These are phyloP conservation scores for Coptodon rendalli DNA, from an alignment of 2,113 vertebrate genomes.

Conservation along the genomic window DNA sequence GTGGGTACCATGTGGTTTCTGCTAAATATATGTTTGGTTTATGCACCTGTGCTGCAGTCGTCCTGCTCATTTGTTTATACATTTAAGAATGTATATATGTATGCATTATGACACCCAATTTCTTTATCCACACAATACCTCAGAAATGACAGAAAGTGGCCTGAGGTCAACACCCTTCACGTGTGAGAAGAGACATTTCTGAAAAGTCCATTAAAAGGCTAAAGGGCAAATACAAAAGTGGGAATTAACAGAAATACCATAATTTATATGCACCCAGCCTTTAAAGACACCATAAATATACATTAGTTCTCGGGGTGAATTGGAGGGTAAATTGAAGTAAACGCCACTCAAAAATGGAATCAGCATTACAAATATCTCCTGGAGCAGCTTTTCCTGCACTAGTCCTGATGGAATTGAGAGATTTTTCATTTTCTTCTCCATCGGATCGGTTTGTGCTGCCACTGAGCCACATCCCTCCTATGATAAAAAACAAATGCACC, in stretches of 20 bases:
- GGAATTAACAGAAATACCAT: conserved; percentile 6
- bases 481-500: conserved; percentile 8
- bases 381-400: neutral
- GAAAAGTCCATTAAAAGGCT: conserved; percentile 28
- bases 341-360: neutral
- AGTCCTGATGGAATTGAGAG: neutral
- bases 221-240: conserved; percentile 3
- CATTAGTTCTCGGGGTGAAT: neutral
- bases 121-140: neutral
- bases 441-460: neutral
- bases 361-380: neutral
- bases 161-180: neutral
- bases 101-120: neutral
- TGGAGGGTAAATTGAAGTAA: neutral
- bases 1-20: neutral
- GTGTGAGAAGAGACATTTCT: neutral
- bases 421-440: neutral
- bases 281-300: conserved; percentile 22
- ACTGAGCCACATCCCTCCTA: neutral
- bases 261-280: neutral
- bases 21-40: neutral
- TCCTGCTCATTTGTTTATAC: neutral
- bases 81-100: neutral
- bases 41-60: neutral
- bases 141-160: neutral